Conservation (phyloP, 2,113 vertebrate species). For the Pteruthius melanotis region DNA sequence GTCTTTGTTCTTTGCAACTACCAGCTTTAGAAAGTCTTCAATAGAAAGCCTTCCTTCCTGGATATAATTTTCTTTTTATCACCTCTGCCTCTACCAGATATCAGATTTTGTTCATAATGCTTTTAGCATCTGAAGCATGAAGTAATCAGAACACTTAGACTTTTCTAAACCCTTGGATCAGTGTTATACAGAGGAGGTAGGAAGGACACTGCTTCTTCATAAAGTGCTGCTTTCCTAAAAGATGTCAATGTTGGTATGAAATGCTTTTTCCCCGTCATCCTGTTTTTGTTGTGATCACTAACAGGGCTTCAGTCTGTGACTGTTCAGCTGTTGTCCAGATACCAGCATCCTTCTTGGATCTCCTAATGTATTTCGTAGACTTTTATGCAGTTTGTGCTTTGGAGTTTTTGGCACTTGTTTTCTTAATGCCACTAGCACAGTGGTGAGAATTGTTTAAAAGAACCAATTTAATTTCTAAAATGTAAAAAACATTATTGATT, state of each 20-base stretch:
- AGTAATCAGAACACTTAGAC: not conserved
- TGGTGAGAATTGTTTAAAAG: not conserved
- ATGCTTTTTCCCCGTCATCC: not conserved
- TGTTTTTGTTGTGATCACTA: not conserved
- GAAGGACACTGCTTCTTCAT: not conserved
- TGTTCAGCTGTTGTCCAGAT: not conserved
- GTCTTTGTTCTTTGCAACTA: not conserved
- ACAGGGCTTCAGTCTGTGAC: not conserved
- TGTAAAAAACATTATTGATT: not conserved
- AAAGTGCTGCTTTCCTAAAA: not conserved
- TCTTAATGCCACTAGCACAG: not conserved
- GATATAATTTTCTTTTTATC: not conserved
- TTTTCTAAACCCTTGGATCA: not conserved
- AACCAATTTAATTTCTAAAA: not conserved
- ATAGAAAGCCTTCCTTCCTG: not conserved
- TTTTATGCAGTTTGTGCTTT: not conserved
- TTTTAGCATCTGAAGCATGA: not conserved
- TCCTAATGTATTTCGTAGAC: not conserved
- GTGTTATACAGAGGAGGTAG: not conserved
- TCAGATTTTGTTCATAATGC: not conserved
- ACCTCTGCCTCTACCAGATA: not conserved
- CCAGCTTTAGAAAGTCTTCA: not conserved
- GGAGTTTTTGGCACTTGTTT: not conserved
- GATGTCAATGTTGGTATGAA: not conserved
- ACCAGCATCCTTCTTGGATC: not conserved